Percentiles rank a stretch among this genome's conserved stretches.
Evolutionary conservation across 2,888 invertebrate genomes (phyloP).

Genomic region (Prosopocoilus inquinatus): DNA sequence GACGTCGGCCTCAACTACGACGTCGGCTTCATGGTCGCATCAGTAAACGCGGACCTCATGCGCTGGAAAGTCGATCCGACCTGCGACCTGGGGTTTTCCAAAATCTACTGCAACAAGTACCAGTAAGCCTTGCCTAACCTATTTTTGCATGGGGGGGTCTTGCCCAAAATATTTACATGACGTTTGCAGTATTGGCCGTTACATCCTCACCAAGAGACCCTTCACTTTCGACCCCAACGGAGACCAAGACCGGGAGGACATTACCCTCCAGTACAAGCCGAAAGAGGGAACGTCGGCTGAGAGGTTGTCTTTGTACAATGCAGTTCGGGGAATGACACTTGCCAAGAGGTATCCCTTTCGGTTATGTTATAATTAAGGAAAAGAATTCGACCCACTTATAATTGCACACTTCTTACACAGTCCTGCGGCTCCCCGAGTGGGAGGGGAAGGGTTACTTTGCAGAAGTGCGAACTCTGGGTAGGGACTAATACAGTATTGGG

Average conservation of each 20-base stretch:
- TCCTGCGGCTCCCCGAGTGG: too few species aligned
- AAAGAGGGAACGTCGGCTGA: constrained; percentile 72
- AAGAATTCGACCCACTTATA: too few species aligned
- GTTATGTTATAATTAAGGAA: too few species aligned
- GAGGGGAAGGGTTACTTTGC: too few species aligned
- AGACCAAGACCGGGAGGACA: constrained; percentile 69
- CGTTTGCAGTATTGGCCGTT: constrained; percentile 65
- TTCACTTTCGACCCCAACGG: constrained; percentile 70
- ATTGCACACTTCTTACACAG: too few species aligned
- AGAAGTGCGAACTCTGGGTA: too few species aligned
- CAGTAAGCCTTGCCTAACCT: constrained; percentile 64
- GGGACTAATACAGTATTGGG: too few species aligned
- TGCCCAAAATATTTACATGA: background rate
- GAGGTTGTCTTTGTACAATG: constrained; percentile 71
- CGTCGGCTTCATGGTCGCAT: constrained; percentile 74
- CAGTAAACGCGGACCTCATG: constrained; percentile 81
- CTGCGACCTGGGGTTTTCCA: constrained; percentile 62
- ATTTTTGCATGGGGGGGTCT: too few species aligned
- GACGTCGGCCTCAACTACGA: constrained; percentile 73
- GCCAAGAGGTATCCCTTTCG: constrained; percentile 63
- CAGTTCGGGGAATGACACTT: constrained; percentile 65
- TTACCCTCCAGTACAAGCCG: constrained; percentile 69
- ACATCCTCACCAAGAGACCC: constrained; percentile 72
- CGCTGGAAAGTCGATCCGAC: constrained; percentile 71
- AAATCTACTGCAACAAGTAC: constrained; percentile 70